phyloP scores from a whole-genome alignment of 2,888 invertebrate species.

The Tachystola acroxantha region DNA sequence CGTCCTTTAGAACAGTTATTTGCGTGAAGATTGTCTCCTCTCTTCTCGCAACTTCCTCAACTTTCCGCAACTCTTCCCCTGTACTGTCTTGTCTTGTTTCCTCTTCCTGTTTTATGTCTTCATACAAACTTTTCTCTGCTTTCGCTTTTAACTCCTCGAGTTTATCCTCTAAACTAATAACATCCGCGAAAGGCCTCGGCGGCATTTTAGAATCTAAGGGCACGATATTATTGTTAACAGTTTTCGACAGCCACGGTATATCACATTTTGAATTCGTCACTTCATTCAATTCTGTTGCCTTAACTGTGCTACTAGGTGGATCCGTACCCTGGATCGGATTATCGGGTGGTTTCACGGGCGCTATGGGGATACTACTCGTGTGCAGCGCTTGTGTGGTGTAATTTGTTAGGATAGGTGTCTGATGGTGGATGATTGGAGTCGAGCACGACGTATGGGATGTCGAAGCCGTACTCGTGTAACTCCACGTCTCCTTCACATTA shows the following conservation, averaged over 20 bases:
- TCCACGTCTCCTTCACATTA: conserved; percentile 70
- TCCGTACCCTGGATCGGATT: conserved; percentile 70
- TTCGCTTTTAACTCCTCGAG: conserved; percentile 42
- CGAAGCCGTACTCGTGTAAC: conserved; percentile 48
- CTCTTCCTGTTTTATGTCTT: conserved; percentile 22
- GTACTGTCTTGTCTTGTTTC: conserved; percentile 25
- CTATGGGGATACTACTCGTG: conserved; percentile 67
- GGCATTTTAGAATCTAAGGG: conserved; percentile 52
- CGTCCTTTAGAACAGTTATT: conserved; percentile 68
- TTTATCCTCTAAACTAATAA: conserved; percentile 55
- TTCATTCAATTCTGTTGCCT: conserved; percentile 52
- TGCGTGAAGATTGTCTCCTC: conserved; percentile 69
- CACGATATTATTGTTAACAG: conserved; percentile 66
- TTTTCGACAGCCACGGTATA: conserved; percentile 72
- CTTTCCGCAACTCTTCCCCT: conserved; percentile 42
- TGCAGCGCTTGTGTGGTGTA: conserved; percentile 55
- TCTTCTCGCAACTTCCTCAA: conserved; percentile 57
- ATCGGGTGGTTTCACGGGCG: conserved; percentile 68
- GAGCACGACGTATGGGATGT: conserved; percentile 53
- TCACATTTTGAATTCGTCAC: conserved; percentile 54
- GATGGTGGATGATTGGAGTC: conserved; percentile 56
- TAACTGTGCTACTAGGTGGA: conserved; percentile 68
- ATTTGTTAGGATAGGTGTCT: conserved; percentile 52
- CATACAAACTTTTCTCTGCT: conserved; percentile 19
- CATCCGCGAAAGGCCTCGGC: conserved; percentile 65